A percentile compares a stretch with the other conserved stretches of the same genome.
Conservation (phyloP, 2,113 vertebrate species). For the Pituophis catenifer region DNA sequence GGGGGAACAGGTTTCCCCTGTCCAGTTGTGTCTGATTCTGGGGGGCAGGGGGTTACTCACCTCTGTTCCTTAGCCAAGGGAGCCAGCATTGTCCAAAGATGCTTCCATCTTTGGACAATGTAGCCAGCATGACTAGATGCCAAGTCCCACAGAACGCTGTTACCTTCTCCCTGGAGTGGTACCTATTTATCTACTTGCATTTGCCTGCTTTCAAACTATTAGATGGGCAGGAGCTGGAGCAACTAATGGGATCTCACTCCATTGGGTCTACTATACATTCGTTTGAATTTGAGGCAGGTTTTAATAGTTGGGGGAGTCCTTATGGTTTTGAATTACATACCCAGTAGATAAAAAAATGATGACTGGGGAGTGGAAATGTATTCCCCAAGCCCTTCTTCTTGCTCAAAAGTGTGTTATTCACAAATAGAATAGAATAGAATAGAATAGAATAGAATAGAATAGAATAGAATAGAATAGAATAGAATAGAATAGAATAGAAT, state of each 20-base stretch:
- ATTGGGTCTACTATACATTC: background rate
- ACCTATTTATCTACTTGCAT: background rate
- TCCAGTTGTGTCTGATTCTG: too few species aligned
- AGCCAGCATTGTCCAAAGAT: too few species aligned
- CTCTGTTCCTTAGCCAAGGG: too few species aligned
- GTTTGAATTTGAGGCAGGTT: background rate
- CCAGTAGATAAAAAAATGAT: background rate
- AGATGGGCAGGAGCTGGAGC: background rate
- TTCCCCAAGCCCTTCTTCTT: background rate
- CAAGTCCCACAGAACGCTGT: background rate
- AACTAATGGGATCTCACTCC: background rate
- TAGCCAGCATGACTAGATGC: too few species aligned
- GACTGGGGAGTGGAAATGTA: background rate
- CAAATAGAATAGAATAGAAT: too few species aligned
- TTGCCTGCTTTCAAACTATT: background rate
- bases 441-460: too few species aligned
- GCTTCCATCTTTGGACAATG: too few species aligned
- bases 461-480: too few species aligned
- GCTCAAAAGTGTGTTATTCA: background rate
- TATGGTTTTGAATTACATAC: background rate
- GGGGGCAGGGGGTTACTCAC: too few species aligned
- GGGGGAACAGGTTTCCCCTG: too few species aligned
- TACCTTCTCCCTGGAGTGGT: background rate
- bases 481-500: too few species aligned
- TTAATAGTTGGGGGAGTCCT: background rate